A percentile compares a stretch with the other conserved stretches of the same genome.
phyloP scores from a whole-genome alignment of 2,113 vertebrate species.

The Holacanthus passer region DNA sequence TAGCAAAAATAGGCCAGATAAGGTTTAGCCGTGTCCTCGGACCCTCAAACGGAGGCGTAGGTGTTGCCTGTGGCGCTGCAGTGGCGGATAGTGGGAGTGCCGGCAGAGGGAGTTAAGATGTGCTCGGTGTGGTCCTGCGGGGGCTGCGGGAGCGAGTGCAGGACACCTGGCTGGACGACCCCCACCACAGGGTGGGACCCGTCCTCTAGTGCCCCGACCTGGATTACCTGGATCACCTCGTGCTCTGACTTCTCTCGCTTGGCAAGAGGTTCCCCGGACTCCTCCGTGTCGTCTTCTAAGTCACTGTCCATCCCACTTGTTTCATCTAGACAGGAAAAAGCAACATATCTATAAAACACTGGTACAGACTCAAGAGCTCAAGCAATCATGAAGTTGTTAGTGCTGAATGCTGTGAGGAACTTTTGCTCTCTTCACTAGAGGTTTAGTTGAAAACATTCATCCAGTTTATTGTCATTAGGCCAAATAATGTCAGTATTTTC shows the following conservation, averaged over 20 bases:
- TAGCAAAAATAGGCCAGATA: constrained; percentile 40
- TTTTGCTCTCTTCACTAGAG: not conserved
- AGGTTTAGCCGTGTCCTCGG: constrained; percentile 24
- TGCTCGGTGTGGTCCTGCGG: constrained; percentile 80
- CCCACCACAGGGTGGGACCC: constrained; percentile 85
- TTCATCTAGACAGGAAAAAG: constrained; percentile 76
- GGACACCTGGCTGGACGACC: constrained; percentile 82
- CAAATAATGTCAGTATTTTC: not conserved
- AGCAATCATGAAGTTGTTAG: too few species aligned
- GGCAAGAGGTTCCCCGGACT: constrained; percentile 81
- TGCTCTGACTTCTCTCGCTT: constrained; percentile 84
- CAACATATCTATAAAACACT: not conserved
- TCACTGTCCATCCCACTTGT: constrained; percentile 87
- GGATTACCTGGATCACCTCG: constrained; percentile 86
- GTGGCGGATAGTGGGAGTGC: constrained; percentile 85
- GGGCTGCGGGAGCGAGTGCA: constrained; percentile 80
- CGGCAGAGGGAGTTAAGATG: constrained; percentile 78
- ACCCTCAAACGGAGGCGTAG: constrained; percentile 84
- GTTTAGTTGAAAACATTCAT: not conserved
- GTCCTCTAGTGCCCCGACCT: constrained; percentile 83
- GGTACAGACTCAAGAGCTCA: not conserved
- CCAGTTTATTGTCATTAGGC: not conserved
- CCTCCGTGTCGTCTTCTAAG: constrained; percentile 84
- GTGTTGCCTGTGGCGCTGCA: constrained; percentile 86
- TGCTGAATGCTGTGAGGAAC: not conserved